Evolutionary conservation across 2,888 invertebrate species (phyloP), one percentile per base, ranked within the genome.

Genomic region (Gordius sp.): DNA sequence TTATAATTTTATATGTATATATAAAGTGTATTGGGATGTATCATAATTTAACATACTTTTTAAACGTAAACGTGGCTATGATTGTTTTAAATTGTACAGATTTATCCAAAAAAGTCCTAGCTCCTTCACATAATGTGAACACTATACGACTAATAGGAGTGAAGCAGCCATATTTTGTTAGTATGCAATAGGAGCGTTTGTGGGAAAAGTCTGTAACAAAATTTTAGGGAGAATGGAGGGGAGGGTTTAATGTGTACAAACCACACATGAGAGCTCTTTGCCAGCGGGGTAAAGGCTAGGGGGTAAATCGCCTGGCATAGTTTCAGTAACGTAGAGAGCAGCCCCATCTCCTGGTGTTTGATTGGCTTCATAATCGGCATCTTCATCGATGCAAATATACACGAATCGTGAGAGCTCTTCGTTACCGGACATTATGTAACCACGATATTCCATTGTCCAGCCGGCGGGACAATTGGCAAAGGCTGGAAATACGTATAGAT

Each of bases 181-280:
- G n/a, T n/a, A n/a, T n/a, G n/a, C n/a, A n/a, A n/a, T n/a, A n/a
- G n/a, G n/a, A n/a, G n/a, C n/a, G n/a, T n/a, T n/a, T n/a, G n/a
- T n/a, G n/a, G n/a, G n/a, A n/a, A n/a, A n/a, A n/a, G n/a, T n/a
- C n/a, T n/a, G n/a, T n/a, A n/a, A n/a, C n/a, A n/a, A n/a, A n/a
- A n/a, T n/a, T n/a, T n/a, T n/a, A n/a, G n/a, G n/a, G n/a, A n/a
- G n/a, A n/a, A n/a, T n/a, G n/a, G n/a, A n/a, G n/a, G n/a, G n/a
- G n/a, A n/a, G n/a, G 39, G 8, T 47, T 54, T 54, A 54, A 54
- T 54, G 55, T 4, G 55, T 27, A 20, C 55, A 54, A 25, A 54
- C 55, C 4, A 54, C 55, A 27, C 55, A 54, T 4, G 55, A 25
- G 26, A 54, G 55, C 27, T 54, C 55, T 28, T 28, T 54, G 55